Evolutionary conservation across 2,113 vertebrate genomes (phyloP).

Genomic region (Catharus fuscescens): DNA sequence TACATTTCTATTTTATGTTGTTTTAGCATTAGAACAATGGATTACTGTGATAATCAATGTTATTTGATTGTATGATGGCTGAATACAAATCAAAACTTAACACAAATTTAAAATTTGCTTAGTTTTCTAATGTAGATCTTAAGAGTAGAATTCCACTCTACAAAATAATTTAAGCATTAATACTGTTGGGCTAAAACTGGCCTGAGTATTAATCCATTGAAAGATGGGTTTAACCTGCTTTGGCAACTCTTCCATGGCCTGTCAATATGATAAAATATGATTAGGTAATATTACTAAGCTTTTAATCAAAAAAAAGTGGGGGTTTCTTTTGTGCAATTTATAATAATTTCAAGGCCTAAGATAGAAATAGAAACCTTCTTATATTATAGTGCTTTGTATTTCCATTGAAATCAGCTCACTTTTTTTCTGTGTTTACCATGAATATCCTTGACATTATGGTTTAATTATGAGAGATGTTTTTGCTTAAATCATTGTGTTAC

Average conservation of each 20-base stretch:
- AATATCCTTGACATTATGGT: conserved; percentile 67
- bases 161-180: neutral
- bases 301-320: neutral
- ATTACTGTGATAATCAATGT: neutral
- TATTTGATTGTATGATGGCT: neutral
- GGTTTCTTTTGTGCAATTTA: neutral
- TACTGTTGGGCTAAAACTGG: neutral
- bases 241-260: neutral
- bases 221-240: neutral
- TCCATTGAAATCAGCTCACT: neutral
- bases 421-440: conserved; percentile 45
- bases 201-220: neutral
- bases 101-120: neutral
- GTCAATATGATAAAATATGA: neutral
- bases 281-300: neutral
- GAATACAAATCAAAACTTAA: neutral
- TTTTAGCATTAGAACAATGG: neutral
- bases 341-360: neutral
- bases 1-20: neutral
- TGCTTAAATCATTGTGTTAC: conserved; percentile 38
- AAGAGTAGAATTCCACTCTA: neutral
- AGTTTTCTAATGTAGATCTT: neutral
- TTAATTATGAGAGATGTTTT: conserved; percentile 55
- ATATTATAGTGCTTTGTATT: conserved; percentile 2
- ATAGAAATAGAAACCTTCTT: conserved; percentile 6